Evolutionary conservation across 2,113 vertebrate genomes (phyloP).

Genomic region (Podarcis muralis): DNA sequence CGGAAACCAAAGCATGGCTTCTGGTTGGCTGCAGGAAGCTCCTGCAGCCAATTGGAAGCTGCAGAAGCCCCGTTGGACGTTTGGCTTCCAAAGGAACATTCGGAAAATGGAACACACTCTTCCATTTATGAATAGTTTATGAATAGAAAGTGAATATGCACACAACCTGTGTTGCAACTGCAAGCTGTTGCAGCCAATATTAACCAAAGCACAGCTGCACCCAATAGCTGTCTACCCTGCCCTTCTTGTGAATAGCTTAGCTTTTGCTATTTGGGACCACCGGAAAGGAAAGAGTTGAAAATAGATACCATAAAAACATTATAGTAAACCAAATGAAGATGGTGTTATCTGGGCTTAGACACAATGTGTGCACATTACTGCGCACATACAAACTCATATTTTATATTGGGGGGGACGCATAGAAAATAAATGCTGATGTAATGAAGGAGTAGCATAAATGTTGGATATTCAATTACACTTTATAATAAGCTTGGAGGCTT

Average conservation of each 20-base stretch:
- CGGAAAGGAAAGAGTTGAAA: background rate
- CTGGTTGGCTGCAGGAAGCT: too few relatives aligned
- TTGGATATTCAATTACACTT: background rate
- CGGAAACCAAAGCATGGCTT: too few relatives aligned
- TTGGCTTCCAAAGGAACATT: too few relatives aligned
- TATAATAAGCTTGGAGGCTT: background rate
- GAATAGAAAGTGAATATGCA: too few relatives aligned
- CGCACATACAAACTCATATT: background rate
- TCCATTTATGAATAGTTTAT: too few relatives aligned
- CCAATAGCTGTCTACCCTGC: too few relatives aligned
- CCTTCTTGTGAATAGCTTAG: background rate
- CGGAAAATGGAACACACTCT: too few relatives aligned
- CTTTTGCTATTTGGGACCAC: background rate
- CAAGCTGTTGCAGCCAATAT: background rate
- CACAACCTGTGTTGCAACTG: background rate
- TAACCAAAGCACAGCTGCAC: too few relatives aligned
- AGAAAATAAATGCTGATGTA: background rate
- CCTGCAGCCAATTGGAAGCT: too few relatives aligned
- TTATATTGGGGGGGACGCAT: background rate
- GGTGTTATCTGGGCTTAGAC: background rate
- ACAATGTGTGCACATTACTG: background rate
- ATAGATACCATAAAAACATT: background rate
- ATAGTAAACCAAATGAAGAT: background rate
- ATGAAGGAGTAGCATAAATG: background rate
- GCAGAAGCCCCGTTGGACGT: too few relatives aligned